Evolutionary conservation across 1,140 invertebrate species (phyloP).

Genomic region (Ericerus pela): DNA sequence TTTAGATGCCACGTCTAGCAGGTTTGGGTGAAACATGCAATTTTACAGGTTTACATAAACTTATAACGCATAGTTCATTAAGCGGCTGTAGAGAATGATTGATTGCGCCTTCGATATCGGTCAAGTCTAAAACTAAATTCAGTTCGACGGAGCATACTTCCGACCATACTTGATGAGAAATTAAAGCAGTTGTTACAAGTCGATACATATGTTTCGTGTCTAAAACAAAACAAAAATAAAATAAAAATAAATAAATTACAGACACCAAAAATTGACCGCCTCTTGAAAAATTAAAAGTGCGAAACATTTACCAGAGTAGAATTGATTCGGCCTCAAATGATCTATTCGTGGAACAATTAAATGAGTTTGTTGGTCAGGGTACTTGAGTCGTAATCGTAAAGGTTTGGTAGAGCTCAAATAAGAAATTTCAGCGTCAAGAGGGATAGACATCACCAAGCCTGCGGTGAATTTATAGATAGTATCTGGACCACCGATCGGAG

Average conservation of each 20-base stretch:
- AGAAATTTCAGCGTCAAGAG: slow-evolving; percentile 68
- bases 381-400: slow-evolving; percentile 70
- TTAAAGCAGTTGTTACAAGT: slow-evolving; percentile 64
- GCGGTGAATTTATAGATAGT: slow-evolving; percentile 87
- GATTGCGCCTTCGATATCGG: slow-evolving; percentile 40
- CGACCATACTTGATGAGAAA: slow-evolving; percentile 82
- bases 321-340: slow-evolving; percentile 35
- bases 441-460: slow-evolving; percentile 71
- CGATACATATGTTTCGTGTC: slow-evolving; percentile 46
- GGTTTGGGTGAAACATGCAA: slow-evolving; percentile 78
- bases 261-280: background rate
- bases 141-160: slow-evolving; percentile 80
- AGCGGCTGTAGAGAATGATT: slow-evolving; percentile 38
- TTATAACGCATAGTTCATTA: slow-evolving; percentile 49
- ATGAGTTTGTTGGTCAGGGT: slow-evolving; percentile 80
- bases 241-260: background rate
- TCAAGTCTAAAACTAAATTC: slow-evolving; percentile 61
- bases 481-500: slow-evolving; percentile 69
- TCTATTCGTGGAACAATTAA: slow-evolving; percentile 57
- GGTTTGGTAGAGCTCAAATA: slow-evolving; percentile 56
- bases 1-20: slow-evolving; percentile 63
- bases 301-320: slow-evolving; percentile 13
- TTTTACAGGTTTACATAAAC: slow-evolving; percentile 77
- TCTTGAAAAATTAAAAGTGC: too few species aligned
- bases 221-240: slow-evolving; percentile 15